These are phyloP conservation scores for Turritopsis dohrnii DNA, from an alignment of 30 jellyfish, hydroid and myxozoan genomes.

Conservation along the genomic window DNA sequence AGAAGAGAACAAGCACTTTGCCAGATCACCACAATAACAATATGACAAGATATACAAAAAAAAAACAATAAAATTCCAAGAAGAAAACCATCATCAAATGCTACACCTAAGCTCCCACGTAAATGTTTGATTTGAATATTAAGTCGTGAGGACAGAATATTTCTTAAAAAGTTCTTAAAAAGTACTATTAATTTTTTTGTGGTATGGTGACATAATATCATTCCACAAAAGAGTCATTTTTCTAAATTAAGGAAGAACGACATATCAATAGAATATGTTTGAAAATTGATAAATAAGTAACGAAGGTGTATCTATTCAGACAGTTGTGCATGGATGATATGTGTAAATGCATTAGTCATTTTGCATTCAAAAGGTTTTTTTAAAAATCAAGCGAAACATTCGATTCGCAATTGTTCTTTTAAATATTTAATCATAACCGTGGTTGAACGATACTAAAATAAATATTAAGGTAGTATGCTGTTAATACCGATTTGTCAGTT, in stretches of 20 bases:
- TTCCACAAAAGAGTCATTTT: neutral
- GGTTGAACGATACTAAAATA: neutral
- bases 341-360: neutral
- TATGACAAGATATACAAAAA: too few species aligned
- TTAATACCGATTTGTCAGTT: neutral
- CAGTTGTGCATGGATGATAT: neutral
- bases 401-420: neutral
- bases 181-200: too few species aligned
- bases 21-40: too few species aligned
- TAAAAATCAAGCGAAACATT: neutral
- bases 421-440: neutral
- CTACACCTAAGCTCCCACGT: too few species aligned
- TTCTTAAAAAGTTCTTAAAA: too few species aligned
- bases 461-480: too few species aligned
- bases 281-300: neutral
- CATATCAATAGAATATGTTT: neutral
- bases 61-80: too few species aligned
- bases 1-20: too few species aligned
- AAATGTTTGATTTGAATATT: too few species aligned
- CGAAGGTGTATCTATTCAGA: neutral
- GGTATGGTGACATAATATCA: neutral
- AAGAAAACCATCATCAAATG: too few species aligned
- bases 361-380: neutral
- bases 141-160: too few species aligned
- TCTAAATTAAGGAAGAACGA: neutral